A percentile compares a stretch with the other conserved stretches of the same genome.
phyloP scores from a whole-genome alignment of 2,797 vertebrate genomes.

The Emys orbicularis region DNA sequence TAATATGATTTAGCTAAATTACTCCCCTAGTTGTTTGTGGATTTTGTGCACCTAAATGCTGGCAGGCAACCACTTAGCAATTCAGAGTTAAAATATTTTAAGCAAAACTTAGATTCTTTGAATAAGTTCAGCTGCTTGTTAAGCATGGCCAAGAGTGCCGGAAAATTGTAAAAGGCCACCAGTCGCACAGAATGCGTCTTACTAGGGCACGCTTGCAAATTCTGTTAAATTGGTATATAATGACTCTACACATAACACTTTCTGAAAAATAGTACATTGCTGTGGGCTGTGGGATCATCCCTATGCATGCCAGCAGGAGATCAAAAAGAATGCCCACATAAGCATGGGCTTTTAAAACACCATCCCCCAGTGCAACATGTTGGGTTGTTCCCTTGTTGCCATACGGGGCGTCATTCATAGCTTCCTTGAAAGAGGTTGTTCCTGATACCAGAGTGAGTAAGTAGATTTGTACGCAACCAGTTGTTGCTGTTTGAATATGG shows the following conservation, averaged over 20 bases:
- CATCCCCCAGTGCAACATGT: rapidly evolving
- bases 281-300: background rate
- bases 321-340: background rate
- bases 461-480: background rate
- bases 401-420: background rate
- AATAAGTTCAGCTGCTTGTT: background rate
- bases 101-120: background rate
- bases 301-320: background rate
- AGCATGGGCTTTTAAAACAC: background rate
- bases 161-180: constrained; percentile 19
- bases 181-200: background rate
- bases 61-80: background rate
- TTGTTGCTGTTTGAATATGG: background rate
- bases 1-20: background rate
- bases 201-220: constrained; percentile 4
- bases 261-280: background rate
- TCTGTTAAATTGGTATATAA: background rate
- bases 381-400: background rate
- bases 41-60: background rate
- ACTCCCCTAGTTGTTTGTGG: background rate
- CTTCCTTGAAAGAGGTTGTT: background rate
- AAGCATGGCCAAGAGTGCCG: constrained; percentile 5
- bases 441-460: background rate
- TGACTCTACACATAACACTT: background rate
- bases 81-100: background rate